Base-by-base conservation (phyloP, 92 coral and sea anemone genomes). In the Parazoanthus atlanticus region DNA sequence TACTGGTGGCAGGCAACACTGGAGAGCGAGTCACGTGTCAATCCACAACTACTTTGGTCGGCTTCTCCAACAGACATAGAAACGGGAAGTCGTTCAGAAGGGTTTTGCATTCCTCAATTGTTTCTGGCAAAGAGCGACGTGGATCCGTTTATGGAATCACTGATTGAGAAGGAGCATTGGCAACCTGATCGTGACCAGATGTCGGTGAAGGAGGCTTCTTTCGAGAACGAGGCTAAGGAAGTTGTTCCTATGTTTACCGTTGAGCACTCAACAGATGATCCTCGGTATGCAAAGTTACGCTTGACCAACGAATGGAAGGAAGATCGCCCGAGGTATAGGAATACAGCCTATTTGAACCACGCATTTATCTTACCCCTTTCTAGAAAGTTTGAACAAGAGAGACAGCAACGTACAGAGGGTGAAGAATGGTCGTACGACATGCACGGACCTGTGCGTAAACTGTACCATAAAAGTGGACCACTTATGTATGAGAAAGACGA, bases 371-470 rank as follows among this genome's bases (percentile, higher is more conserved):
- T 93, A 9, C 94, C 94, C 13, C 58, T 76, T 2, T 84, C 56
- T 81, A 65, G 28, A 40, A 15, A 25, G n/a, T 49, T 15, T 16
- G 73, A 61, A 2, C 58, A 52, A 12, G 58, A 52, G 58, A 52
- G 19, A 15, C 58, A 1, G 10, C 19, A 52, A 15, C 10, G 21
- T 30, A 76, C 73, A 8, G 40, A 75, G 8, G 72, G 33, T 4
- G 58, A 15, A 1, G 21, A 46, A 26, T 75, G 84, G 89, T 83
- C 90, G 3, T 69, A 49, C 78, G 87, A 79, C 10, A 80, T 91
- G 13, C 96, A 91, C 16, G 98, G 98, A 6, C 96, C 98, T 29
- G 98, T 91, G 47, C 90, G 90, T 26, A 95, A 93, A 73, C 88
- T 81, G 13, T 89, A 90, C 34, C 58, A 76, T 36, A 81, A 67